These are phyloP conservation scores for Oscheius sp. DNA, from an alignment of 2,888 invertebrate species.

Conservation along the genomic window DNA sequence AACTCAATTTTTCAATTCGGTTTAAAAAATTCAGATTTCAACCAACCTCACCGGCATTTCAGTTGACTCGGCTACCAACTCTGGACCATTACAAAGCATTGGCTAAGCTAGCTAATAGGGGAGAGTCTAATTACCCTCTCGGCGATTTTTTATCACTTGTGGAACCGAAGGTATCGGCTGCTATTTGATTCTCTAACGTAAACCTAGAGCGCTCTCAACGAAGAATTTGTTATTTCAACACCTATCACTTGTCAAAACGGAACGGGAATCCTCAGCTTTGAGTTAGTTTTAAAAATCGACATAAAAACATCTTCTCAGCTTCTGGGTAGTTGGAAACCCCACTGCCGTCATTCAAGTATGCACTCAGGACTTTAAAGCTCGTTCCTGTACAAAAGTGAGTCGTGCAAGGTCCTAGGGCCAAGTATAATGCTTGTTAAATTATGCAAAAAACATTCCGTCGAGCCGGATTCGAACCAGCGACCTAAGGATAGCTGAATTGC, in stretches of 20 bases:
- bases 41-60: slow-evolving; percentile 38
- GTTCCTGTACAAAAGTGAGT: slow-evolving; percentile 57
- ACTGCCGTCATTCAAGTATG: slow-evolving; percentile 54
- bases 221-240: slow-evolving; percentile 54
- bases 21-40: slow-evolving; percentile 33
- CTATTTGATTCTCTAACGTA: not conserved
- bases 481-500: slow-evolving; percentile 38
- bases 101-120: slow-evolving; percentile 36
- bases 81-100: slow-evolving; percentile 39
- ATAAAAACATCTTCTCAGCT: slow-evolving; percentile 37
- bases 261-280: slow-evolving; percentile 57
- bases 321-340: slow-evolving; percentile 55
- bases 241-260: slow-evolving; percentile 61
- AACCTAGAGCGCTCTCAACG: slow-evolving; percentile 32
- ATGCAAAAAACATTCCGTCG: slow-evolving; percentile 30
- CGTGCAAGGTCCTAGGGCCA: not conserved
- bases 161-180: slow-evolving; percentile 47
- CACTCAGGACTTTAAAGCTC: slow-evolving; percentile 52
- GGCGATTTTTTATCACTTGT: slow-evolving; percentile 53
- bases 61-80: slow-evolving; percentile 40
- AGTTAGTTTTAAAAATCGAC: slow-evolving; percentile 32
- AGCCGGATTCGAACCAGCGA: slow-evolving; percentile 35
- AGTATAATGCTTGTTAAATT: not conserved
- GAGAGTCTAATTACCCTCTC: slow-evolving; percentile 37
- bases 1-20: too few species aligned